phyloP scores from a whole-genome alignment of 2,113 vertebrate genomes.

The Boleophthalmus pectinirostris region DNA sequence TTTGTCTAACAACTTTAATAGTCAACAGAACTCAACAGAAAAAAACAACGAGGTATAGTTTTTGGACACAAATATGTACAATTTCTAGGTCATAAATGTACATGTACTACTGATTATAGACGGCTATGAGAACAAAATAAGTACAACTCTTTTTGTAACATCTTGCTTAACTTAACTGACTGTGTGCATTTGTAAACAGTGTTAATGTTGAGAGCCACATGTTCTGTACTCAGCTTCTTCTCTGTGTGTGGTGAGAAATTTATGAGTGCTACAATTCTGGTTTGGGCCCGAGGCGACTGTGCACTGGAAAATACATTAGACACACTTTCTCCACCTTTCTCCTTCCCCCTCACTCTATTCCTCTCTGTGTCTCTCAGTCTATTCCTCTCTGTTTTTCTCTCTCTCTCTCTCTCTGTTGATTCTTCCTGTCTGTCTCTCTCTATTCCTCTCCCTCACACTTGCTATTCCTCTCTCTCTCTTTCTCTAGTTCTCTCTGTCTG shows the following conservation, averaged over 20 bases:
- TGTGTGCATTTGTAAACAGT: neutral
- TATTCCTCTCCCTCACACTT: too few species aligned
- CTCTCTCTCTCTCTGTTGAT: neutral
- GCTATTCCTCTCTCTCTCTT: neutral
- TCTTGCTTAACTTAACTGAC: neutral
- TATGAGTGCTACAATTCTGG: conserved; percentile 47
- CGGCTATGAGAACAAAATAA: neutral
- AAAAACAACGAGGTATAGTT: too few species aligned
- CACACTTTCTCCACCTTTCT: neutral
- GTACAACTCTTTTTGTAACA: neutral
- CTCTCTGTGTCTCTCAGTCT: neutral
- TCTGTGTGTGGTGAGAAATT: conserved; percentile 43
- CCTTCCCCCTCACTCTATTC: too few species aligned
- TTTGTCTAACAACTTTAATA: neutral
- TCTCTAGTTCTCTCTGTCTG: neutral
- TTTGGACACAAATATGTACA: too few species aligned
- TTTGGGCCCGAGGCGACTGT: conserved; percentile 50
- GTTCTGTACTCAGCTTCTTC: neutral
- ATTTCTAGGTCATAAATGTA: too few species aligned
- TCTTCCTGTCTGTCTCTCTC: neutral
- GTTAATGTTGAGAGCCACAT: conserved; percentile 7
- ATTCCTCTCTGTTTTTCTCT: too few species aligned
- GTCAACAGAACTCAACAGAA: too few species aligned
- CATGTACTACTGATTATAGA: too few species aligned
- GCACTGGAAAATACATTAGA: conserved; percentile 58